Evolutionary conservation across 2,113 vertebrate species (phyloP), one percentile per base, ranked within the genome.

Genomic region (Chaetops frenatus): DNA sequence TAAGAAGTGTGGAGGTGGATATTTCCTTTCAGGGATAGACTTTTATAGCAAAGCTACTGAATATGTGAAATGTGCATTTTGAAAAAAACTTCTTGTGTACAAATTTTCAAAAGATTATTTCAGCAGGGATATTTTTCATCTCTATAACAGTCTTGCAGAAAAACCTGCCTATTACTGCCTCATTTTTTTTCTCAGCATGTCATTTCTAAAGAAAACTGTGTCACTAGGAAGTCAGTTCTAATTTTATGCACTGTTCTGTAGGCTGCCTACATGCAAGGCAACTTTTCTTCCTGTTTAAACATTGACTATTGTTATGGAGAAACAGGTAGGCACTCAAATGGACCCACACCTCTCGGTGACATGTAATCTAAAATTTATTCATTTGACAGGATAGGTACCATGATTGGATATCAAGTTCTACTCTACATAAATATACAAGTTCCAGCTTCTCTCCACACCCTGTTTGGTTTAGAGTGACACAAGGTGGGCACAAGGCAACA

Each of bases 191-290:
- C 94, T 86, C 92, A 92, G 44, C 45, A 70, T 74, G 76, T 81
- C 9, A 18, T 94, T 95, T 94, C 91, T 94, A 92, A 97, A 97
- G 94, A 95, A 96, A 97, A 89, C 82, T 80, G 53, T 94, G 62
- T 94, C 93, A 85, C 90, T 94, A 66, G 86, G 86, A 96, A 95
- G 80, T 95, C 81, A 69, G 51, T 88, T 95, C 97, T 97, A 96
- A 96, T 96, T 97, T 97, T 96, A 93, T 88, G 88, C 72, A 58
- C 77, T 50, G 83, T 82, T 95, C 94, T 92, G 65, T 92, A 95
- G 88, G 69, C 67, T 96, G 92, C 83, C 83, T 95, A 58, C 88
- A 76, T 33, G 22, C 61, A 86, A 79, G 69, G 48, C 50, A 92
- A 73, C 36, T 84, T 92, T 67, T 76, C 56, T 65, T 92, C 57